Conservation (phyloP, 2,888 invertebrate genomes). For the Dynastes hyllus region DNA sequence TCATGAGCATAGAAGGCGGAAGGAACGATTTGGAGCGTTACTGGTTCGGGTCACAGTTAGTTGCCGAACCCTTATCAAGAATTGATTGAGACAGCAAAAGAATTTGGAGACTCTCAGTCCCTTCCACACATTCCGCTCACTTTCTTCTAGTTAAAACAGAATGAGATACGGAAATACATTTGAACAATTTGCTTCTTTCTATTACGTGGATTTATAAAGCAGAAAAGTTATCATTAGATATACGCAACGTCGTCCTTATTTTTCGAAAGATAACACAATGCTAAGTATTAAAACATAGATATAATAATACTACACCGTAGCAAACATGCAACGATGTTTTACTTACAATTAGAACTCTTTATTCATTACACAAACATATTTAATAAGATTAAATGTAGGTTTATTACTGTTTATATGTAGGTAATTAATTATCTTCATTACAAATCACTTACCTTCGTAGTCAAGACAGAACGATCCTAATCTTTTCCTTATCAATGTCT, state of each 20-base stretch:
- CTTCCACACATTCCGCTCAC: neutral
- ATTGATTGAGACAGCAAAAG: constrained; percentile 29
- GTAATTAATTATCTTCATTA: constrained; percentile 27
- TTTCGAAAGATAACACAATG: too few relatives aligned
- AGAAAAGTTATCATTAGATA: neutral
- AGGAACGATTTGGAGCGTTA: constrained; percentile 26
- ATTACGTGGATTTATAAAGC: constrained; percentile 4
- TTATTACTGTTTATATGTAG: too few relatives aligned
- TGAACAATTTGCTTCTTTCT: constrained; percentile 25
- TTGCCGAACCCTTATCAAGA: constrained; percentile 40
- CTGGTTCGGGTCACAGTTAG: constrained; percentile 27
- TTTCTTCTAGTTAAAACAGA: neutral
- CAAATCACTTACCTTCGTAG: neutral
- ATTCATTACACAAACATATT: too few relatives aligned
- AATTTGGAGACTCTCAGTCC: constrained; percentile 10
- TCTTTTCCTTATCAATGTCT: constrained; percentile 1
- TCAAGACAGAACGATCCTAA: constrained; percentile 5
- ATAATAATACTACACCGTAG: too few relatives aligned
- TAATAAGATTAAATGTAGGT: too few relatives aligned
- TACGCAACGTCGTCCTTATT: too few relatives aligned
- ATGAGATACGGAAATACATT: constrained; percentile 8
- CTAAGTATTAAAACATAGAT: too few relatives aligned
- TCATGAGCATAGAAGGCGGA: constrained; percentile 12
- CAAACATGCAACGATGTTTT: too few relatives aligned
- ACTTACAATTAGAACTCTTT: too few relatives aligned